Conservation (phyloP, 2,888 invertebrate genomes). For the Romanomermis culicivorax region DNA sequence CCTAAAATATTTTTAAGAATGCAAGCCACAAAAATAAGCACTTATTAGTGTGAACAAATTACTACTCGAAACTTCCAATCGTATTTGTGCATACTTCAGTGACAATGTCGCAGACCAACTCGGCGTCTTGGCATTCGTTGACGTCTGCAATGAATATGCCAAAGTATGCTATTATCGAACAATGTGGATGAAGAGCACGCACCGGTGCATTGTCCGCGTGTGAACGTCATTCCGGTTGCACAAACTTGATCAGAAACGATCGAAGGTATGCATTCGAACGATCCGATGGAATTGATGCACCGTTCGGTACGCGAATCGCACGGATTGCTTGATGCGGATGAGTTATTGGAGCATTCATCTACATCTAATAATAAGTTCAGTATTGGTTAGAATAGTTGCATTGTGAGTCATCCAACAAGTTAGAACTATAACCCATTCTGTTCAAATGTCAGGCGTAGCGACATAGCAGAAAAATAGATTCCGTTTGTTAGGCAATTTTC, state of each 20-base stretch:
- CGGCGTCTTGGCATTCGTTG: slow-evolving; percentile 9
- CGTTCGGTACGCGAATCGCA: neutral
- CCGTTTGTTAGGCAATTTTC: no score
- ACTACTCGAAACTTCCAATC: slow-evolving; percentile 7
- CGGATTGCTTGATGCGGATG: neutral
- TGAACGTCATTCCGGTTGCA: neutral
- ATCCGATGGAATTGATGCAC: slow-evolving; percentile 1
- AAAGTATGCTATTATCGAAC: no score
- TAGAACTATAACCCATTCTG: no score
- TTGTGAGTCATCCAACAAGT: no score
- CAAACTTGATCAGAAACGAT: neutral
- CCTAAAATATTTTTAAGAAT: no score
- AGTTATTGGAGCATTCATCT: neutral
- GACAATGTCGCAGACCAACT: neutral
- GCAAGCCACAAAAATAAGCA: no score
- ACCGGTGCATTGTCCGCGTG: neutral
- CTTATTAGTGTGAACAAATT: no score
- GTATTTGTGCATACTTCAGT: slow-evolving; percentile 9
- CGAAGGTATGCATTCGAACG: slow-evolving; percentile 4
- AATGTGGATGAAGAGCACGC: no score
- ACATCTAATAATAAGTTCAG: no score
- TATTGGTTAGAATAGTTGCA: no score
- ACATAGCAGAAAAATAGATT: no score
- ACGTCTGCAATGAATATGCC: slow-evolving; percentile 10
- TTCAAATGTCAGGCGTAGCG: no score